A percentile compares a stretch with the other conserved stretches of the same genome.
Conservation (phyloP, 2,888 invertebrate genomes). For the Ectemnius cavifrons region DNA sequence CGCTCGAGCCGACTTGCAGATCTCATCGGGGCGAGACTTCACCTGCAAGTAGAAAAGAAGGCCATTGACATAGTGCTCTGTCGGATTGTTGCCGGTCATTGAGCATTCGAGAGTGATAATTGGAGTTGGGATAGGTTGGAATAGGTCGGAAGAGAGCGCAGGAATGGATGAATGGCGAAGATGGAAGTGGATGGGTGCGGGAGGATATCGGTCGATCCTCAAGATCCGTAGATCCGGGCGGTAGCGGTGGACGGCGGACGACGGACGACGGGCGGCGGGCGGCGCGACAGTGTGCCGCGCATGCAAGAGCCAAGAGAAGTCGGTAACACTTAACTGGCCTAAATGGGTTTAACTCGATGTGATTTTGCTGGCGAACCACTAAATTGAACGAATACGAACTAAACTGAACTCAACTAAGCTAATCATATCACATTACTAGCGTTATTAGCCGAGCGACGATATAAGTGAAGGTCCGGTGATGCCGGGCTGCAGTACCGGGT, state of each 20-base stretch:
- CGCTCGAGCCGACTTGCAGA: no score
- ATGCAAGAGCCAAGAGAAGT: constrained; percentile 60
- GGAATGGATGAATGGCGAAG: background rate
- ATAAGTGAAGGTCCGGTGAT: constrained; percentile 77
- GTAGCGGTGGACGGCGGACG: background rate
- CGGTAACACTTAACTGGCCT: constrained; percentile 75
- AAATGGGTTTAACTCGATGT: constrained; percentile 77
- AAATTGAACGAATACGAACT: constrained; percentile 78
- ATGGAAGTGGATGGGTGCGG: constrained; percentile 15
- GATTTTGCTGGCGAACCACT: constrained; percentile 77
- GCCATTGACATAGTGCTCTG: no score
- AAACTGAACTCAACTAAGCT: constrained; percentile 78
- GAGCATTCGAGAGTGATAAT: no score
- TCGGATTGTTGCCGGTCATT: no score
- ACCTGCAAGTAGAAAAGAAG: no score
- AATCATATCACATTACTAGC: constrained; percentile 78
- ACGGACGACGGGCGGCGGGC: background rate
- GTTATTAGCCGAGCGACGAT: constrained; percentile 77
- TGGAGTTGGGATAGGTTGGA: no score
- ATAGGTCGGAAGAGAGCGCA: no score
- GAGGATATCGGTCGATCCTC: constrained; percentile 46
- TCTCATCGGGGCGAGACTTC: no score
- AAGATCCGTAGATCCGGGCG: constrained; percentile 22
- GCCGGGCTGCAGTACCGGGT: constrained; percentile 76
- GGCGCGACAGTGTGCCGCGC: constrained; percentile 22